These are phyloP conservation scores for Ophiodon elongatus DNA, from an alignment of 2,113 vertebrate genomes.

Conservation along the genomic window DNA sequence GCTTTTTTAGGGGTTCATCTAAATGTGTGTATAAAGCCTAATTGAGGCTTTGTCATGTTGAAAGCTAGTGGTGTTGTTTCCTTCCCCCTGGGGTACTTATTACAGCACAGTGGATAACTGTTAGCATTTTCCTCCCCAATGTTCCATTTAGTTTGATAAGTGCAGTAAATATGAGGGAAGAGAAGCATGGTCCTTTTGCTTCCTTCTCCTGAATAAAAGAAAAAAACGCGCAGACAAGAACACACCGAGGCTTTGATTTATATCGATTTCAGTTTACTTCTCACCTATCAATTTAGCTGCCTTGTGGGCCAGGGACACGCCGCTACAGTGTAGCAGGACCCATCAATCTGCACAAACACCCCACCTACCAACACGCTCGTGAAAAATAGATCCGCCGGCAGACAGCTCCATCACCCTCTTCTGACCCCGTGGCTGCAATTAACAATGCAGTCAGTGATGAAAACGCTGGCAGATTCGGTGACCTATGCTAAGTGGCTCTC, in stretches of 20 bases:
- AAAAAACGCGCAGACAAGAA: conserved; percentile 7
- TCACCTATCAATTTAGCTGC: conserved; percentile 24
- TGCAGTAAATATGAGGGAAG: conserved; percentile 26
- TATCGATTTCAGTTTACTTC: background rate
- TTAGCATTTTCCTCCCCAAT: conserved; percentile 37
- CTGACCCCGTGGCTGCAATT: conserved; percentile 47
- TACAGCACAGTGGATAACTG: conserved; percentile 28
- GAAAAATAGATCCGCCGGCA: conserved; percentile 53
- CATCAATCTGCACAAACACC: conserved; percentile 11
- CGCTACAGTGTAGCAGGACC: background rate
- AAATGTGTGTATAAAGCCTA: conserved; percentile 20
- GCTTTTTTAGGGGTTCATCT: conserved; percentile 25
- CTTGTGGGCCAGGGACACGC: background rate
- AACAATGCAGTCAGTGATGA: conserved; percentile 44
- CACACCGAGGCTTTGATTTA: conserved; percentile 2
- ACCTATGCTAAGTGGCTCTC: conserved; percentile 16
- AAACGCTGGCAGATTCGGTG: conserved; percentile 8
- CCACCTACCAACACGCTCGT: conserved; percentile 19
- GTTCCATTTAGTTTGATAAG: conserved; percentile 47
- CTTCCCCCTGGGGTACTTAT: conserved; percentile 27
- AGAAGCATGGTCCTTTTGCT: background rate
- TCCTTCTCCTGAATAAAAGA: background rate
- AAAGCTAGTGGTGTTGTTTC: conserved; percentile 20
- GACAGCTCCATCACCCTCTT: conserved; percentile 41
- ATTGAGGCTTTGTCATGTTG: conserved; percentile 38